A percentile compares a stretch with the other conserved stretches of the same genome.
Evolutionary conservation across 1,140 invertebrate species (phyloP).

Genomic region (Diploscapter pachys): DNA sequence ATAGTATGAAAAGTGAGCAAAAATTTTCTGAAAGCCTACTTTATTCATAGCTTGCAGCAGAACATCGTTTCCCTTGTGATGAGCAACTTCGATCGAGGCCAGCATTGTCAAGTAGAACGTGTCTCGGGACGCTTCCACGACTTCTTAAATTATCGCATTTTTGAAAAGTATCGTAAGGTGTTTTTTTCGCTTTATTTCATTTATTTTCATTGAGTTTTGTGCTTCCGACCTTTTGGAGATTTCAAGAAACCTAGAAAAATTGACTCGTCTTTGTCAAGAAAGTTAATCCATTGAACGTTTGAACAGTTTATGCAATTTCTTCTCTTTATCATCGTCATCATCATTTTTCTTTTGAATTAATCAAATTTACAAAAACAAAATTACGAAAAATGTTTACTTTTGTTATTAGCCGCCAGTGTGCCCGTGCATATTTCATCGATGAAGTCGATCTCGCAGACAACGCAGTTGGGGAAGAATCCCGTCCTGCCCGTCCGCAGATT

Average conservation of each 20-base stretch:
- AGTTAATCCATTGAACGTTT: slow-evolving; percentile 15
- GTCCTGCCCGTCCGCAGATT: slow-evolving; percentile 84
- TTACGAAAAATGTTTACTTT: slow-evolving; percentile 32
- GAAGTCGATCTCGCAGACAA: slow-evolving; percentile 91
- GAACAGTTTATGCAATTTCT: neutral
- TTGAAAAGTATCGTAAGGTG: slow-evolving; percentile 18
- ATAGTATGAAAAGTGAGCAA: neutral
- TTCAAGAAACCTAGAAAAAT: no score
- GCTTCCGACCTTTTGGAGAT: no score
- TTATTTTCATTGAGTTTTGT: neutral
- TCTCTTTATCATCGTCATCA: no score
- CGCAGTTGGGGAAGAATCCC: slow-evolving; percentile 92
- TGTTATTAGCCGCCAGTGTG: slow-evolving; percentile 59
- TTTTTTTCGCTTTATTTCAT: slow-evolving; percentile 13
- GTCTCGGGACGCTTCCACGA: slow-evolving; percentile 48
- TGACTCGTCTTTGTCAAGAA: slow-evolving; percentile 4
- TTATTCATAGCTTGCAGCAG: slow-evolving; percentile 66
- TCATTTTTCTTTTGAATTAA: no score
- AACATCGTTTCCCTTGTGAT: slow-evolving; percentile 76
- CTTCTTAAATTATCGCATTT: slow-evolving; percentile 16
- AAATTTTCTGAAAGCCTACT: slow-evolving; percentile 48
- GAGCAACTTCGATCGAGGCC: slow-evolving; percentile 87
- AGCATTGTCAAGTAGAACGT: slow-evolving; percentile 84
- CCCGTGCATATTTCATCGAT: slow-evolving; percentile 79
- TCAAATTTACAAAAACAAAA: neutral